Evolutionary conservation across 2,113 vertebrate genomes (phyloP), one percentile per base, ranked within the genome.

Genomic region (Psettodes erumei): DNA sequence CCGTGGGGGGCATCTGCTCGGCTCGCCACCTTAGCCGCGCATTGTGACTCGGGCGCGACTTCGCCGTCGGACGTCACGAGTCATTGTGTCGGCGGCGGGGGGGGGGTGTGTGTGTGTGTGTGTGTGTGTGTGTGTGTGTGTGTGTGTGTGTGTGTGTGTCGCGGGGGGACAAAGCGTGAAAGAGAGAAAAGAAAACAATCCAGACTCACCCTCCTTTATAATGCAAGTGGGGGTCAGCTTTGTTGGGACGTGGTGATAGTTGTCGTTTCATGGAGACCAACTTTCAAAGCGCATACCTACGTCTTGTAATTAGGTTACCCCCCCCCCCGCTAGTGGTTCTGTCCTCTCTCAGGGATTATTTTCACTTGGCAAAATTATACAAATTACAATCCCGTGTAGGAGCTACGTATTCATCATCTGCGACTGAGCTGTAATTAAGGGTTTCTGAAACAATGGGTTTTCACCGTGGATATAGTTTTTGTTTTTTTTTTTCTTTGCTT

Each of bases 121-220:
- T n/a, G n/a, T n/a, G n/a, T n/a, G n/a, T n/a, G n/a, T n/a, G n/a
- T n/a, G n/a, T n/a, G n/a, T n/a, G n/a, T n/a, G n/a, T n/a, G n/a
- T n/a, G n/a, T n/a, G n/a, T n/a, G n/a, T n/a, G n/a, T n/a, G n/a
- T 91, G 91, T 92, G 88, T 93, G 87, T 87, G 82, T 89, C 61
- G 67, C 23, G 1, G 82, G 82, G 1, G 82, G 82, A 92, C 90
- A 94, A 93, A 89, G 82, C 55, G 43, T 55, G 75, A 81, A 70
- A 82, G 58, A 86, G 69, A 88, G 84, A 89, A 90, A 90, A 88
- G 89, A 83, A 76, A 86, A 89, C 88, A 88, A 86, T 76, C 53
- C 61, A 76, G 86, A 77, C 79, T 73, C 64, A 79, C 53, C 69
- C 63, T 28, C 75, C 75, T 88, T 89, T 90, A 74, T 88, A 61